A percentile compares a stretch with the other conserved stretches of the same genome.
Evolutionary conservation across 1,140 invertebrate species (phyloP).

Genomic region (Tyrophagus putrescentiae): DNA sequence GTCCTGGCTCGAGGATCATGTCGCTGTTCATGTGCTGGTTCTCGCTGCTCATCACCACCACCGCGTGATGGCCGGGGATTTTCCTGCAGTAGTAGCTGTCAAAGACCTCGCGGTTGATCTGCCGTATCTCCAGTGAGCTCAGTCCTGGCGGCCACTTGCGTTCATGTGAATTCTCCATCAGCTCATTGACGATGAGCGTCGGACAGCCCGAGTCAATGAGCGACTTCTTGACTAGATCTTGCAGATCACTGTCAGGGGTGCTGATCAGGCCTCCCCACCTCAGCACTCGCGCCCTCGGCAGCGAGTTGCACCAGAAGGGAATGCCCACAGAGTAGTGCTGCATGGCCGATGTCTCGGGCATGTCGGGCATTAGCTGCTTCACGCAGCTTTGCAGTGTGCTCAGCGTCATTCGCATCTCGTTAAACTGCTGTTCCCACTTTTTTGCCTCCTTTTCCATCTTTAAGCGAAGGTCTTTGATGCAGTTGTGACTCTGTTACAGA

Average conservation of each 20-base stretch:
- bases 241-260: slow-evolving; percentile 75
- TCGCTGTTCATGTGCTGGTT: slow-evolving; percentile 86
- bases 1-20: slow-evolving; percentile 87
- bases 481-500: slow-evolving; percentile 60
- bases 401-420: slow-evolving; percentile 73
- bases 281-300: slow-evolving; percentile 70
- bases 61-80: slow-evolving; percentile 61
- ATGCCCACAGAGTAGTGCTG: slow-evolving; percentile 82
- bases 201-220: slow-evolving; percentile 82
- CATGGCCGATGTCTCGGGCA: slow-evolving; percentile 66
- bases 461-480: slow-evolving; percentile 65
- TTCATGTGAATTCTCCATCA: slow-evolving; percentile 95
- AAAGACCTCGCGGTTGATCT: slow-evolving; percentile 73
- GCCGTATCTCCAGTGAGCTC: slow-evolving; percentile 73
- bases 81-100: slow-evolving; percentile 85
- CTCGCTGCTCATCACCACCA: slow-evolving; percentile 81
- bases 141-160: slow-evolving; percentile 80
- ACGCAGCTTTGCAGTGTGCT: slow-evolving; percentile 76
- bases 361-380: slow-evolving; percentile 62
- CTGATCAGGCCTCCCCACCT: slow-evolving; percentile 95
- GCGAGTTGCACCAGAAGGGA: slow-evolving; percentile 65
- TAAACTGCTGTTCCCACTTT: slow-evolving; percentile 67
- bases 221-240: slow-evolving; percentile 79
- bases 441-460: slow-evolving; percentile 69
- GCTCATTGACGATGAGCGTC: slow-evolving; percentile 71